These are phyloP conservation scores for Clinocottus analis DNA, from an alignment of 2,113 vertebrate genomes.

Conservation along the genomic window DNA sequence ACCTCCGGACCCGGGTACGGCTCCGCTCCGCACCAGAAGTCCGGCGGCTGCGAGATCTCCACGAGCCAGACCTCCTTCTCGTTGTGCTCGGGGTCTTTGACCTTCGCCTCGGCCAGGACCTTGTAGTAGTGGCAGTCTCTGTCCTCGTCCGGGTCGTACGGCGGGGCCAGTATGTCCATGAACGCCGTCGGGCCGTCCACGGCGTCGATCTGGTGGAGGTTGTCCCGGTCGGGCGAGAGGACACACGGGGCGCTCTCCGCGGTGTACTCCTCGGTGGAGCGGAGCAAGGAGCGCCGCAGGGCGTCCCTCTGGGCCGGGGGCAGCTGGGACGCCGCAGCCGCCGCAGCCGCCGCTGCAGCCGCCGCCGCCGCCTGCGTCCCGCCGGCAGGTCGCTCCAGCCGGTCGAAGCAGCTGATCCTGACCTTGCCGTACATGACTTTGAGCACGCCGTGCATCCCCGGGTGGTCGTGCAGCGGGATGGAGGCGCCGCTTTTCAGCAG, in stretches of 20 bases:
- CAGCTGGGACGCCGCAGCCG: neutral
- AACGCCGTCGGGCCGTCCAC: conserved; percentile 94
- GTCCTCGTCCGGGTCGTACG: conserved; percentile 93
- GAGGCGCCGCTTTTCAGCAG: conserved; percentile 90
- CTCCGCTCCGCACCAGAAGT: conserved; percentile 95
- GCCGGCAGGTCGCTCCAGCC: conserved; percentile 70
- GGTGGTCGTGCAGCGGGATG: conserved; percentile 97
- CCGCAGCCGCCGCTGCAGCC: conserved; percentile 49
- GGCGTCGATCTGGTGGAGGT: conserved; percentile 95
- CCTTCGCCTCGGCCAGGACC: conserved; percentile 75
- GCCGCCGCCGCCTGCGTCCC: conserved; percentile 34
- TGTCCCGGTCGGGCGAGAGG: conserved; percentile 89
- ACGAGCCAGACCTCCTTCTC: conserved; percentile 87
- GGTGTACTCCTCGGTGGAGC: conserved; percentile 87
- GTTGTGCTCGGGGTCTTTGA: conserved; percentile 28
- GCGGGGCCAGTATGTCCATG: conserved; percentile 95
- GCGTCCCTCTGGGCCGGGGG: conserved; percentile 69
- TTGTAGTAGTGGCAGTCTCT: conserved; percentile 96
- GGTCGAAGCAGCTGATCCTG: conserved; percentile 92
- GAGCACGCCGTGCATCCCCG: conserved; percentile 94
- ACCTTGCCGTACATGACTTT: conserved; percentile 94
- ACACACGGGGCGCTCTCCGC: conserved; percentile 88
- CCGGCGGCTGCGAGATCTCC: conserved; percentile 90
- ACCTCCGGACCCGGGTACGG: conserved; percentile 93
- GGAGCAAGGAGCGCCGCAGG: conserved; percentile 80